Evolutionary conservation across 1,140 invertebrate genomes (phyloP), one percentile per base, ranked within the genome.

Genomic region (Lutraria rhynchaena): DNA sequence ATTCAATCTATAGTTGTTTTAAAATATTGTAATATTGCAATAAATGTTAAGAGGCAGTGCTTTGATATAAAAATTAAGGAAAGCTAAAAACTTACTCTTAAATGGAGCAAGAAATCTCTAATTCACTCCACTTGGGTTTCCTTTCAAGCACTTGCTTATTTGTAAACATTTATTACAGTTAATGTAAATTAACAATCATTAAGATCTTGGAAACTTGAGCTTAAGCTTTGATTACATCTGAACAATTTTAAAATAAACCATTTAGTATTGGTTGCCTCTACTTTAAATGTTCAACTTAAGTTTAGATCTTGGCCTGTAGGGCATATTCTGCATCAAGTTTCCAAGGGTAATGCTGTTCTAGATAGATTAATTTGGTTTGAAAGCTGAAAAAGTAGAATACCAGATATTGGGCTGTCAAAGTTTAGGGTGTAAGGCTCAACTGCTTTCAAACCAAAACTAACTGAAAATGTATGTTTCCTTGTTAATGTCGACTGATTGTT

Each of bases 31-130:
- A 67, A 31, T 51, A 49, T 51, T 67, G 63, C 63, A 67, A 67
- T 67, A 67, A 67, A 67, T 67, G 63, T 67, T 67, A 41, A 24
- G 63, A 67, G 44, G 49, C 41, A 67, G 63, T 67, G 63, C 63
- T 49, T 67, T 49, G 3, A 11, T 5, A 3, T 17, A 24, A 9
- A 37, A 41, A 3, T 15, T 15, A 4, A 37, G 5, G 58, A 22
- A 24, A 46, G 1, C n/a, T 65, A 22, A n/a, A n/a, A 33, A 35
- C 27, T 29, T 35, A 65, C n/a, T n/a, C n/a, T n/a, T n/a, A 65
- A 22, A 65, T 46, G 11, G 7, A 15, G 37, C 37, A 41, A 41
- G 15, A 7, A 41, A 41, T 15, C 5, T 41, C 37, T 41, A 15
- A 41, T 35, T 3, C 5, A 46, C 27, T 65, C 3, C 29, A 27